Conservation (phyloP, 2,888 invertebrate species). For the Spodoptera exigua region DNA sequence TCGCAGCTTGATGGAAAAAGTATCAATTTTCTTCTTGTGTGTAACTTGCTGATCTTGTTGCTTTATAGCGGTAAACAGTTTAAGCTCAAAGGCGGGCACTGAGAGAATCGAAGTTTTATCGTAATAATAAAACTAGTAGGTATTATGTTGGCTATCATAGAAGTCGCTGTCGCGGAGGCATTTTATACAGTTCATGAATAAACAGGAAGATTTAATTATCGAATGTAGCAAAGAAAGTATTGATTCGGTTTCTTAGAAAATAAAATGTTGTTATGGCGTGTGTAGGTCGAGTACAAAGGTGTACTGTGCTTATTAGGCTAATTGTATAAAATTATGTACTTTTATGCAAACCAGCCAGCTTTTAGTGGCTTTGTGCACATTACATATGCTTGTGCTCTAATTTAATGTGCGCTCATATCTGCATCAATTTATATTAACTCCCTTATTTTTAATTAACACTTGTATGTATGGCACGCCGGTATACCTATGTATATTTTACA, state of each 20-base stretch:
- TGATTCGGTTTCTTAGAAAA: conserved; percentile 52
- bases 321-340: conserved; percentile 18
- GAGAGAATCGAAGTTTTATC: conserved; percentile 38
- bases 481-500: too few species aligned
- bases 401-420: too few species aligned
- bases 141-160: conserved; percentile 23
- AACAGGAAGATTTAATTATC: conserved; percentile 40
- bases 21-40: conserved; percentile 39
- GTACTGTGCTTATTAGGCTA: conserved; percentile 13
- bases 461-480: too few species aligned
- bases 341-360: conserved; percentile 10
- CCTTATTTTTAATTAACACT: too few species aligned
- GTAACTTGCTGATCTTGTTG: conserved; percentile 41
- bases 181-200: conserved; percentile 16
- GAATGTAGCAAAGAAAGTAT: conserved; percentile 41
- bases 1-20: conserved; percentile 31
- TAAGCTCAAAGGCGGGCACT: conserved; percentile 30
- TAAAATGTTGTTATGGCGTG: conserved; percentile 34
- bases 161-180: conserved; percentile 17
- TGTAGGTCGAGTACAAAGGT: conserved; percentile 8
- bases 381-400: too few species aligned
- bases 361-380: neutral
- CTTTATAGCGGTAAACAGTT: conserved; percentile 44
- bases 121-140: conserved; percentile 43
- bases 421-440: too few species aligned